These are phyloP conservation scores for Macropus fuliginosus DNA, from an alignment of 2,797 vertebrate species.

Conservation along the genomic window DNA sequence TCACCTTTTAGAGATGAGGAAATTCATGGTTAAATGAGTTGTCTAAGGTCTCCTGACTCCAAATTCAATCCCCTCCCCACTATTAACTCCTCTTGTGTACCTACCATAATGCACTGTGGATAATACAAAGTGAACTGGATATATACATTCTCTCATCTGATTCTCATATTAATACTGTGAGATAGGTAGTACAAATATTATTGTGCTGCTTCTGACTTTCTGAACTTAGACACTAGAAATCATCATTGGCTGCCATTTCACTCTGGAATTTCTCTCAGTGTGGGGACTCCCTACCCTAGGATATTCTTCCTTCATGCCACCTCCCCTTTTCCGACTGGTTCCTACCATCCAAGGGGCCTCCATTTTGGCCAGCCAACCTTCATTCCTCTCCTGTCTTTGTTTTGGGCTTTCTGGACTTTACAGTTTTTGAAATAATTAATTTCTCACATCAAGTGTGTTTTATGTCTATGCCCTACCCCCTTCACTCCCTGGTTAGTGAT, in stretches of 20 bases:
- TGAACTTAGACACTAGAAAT: too few species aligned
- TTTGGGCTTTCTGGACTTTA: neutral
- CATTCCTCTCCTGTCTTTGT: neutral
- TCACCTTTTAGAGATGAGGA: neutral
- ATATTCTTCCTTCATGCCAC: neutral
- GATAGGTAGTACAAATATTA: neutral
- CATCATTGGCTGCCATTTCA: neutral
- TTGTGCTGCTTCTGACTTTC: neutral
- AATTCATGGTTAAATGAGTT: neutral
- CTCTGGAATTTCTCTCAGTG: neutral
- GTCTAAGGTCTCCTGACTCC: neutral
- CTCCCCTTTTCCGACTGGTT: neutral
- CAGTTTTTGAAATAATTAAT: neutral
- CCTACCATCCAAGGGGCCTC: neutral
- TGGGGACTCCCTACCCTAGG: neutral
- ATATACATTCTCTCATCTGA: neutral
- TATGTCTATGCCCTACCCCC: neutral
- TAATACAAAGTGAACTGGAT: neutral
- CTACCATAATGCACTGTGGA: neutral
- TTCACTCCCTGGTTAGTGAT: neutral
- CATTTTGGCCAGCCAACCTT: neutral
- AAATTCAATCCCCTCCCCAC: neutral
- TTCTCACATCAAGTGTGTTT: neutral
- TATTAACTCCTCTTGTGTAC: neutral
- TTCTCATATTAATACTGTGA: neutral